phyloP scores from a whole-genome alignment of 2,888 invertebrate species.

The Hirtodrosophila alboralis region DNA sequence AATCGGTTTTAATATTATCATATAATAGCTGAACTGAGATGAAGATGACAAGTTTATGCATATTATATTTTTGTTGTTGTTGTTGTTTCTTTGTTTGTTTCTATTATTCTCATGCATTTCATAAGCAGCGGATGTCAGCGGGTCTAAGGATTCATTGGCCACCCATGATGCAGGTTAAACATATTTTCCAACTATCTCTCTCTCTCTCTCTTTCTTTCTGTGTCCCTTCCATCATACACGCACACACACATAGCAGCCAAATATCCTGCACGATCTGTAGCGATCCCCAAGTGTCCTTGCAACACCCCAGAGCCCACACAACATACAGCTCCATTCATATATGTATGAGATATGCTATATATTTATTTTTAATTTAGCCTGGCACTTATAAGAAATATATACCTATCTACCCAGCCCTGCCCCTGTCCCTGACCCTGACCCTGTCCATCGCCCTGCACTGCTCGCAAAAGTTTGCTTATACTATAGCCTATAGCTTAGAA shows the following conservation, averaged over 20 bases:
- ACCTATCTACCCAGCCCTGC: too few relatives aligned
- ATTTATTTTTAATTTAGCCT: too few relatives aligned
- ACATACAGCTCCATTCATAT: not conserved
- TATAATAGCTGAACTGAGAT: constrained; percentile 26
- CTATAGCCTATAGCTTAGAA: constrained; percentile 8
- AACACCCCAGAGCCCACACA: not conserved
- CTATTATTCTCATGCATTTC: constrained; percentile 79
- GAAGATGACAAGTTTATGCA: constrained; percentile 39
- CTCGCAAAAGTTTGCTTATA: not conserved
- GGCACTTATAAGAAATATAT: too few relatives aligned
- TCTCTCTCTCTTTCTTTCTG: constrained; percentile 1
- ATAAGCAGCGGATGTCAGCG: constrained; percentile 90
- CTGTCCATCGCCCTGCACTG: not conserved
- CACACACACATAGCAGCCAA: constrained; percentile 2
- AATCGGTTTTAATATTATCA: constrained; percentile 31
- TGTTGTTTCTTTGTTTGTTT: constrained; percentile 44
- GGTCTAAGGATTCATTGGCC: constrained; percentile 91
- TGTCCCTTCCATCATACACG: constrained; percentile 5
- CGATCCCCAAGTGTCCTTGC: not conserved
- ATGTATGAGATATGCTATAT: too few relatives aligned
- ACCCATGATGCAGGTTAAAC: constrained; percentile 91
- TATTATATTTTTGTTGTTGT: constrained; percentile 52
- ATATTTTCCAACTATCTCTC: constrained; percentile 48
- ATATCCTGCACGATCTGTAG: constrained; percentile 43
- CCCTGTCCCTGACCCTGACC: not conserved